Evolutionary conservation across 2,888 invertebrate species (phyloP), one percentile per base, ranked within the genome.

Genomic region (Lysandra coridon): DNA sequence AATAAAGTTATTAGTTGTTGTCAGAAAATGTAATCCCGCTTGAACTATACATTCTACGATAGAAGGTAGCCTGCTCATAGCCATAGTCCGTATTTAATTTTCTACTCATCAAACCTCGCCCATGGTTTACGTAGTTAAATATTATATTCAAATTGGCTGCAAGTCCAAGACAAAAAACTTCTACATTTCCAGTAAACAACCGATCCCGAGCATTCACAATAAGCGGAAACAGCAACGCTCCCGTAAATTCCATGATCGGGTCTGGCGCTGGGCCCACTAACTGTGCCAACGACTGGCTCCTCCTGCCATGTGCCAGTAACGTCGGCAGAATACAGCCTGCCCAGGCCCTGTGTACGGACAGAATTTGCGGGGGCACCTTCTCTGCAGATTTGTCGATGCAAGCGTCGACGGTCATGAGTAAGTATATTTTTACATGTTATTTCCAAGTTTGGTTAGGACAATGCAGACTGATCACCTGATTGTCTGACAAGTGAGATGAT

Each of bases 281-380:
- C 69, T 98, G 98, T 85, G 96, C 96, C 80, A 95, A 96, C 77
- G 98, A 98, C 88, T 98, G 97, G 96, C 90, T 98, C 4, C 91
- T 97, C 80, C 96, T 98, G 73, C 98, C 98, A 0, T 98, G 98
- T 86, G 97, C 97, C 0, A 93, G 95, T 37, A 97, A 97, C 85
- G 95, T 96, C 33, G 97, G 97, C 2, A 91, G 96, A 80, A 86
- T 91, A 49, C 95, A 95, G 60, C 95, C 95, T 0, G 95, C 95
- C 75, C 95, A 95, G 64, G 95, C 94, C 4, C 84, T 96, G 0
- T 98, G 97, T 85, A 97, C 97, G 2, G 98, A 98, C 89, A 95
- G 98, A 79, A 96, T 98, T 62, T 98, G 98, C 85, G 98, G 98
- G 0, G 98, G 98, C 3, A 96, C 97, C 0, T 96, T 98, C 84